These are phyloP conservation scores for Lamellibrachia luymesi DNA, from an alignment of 1,140 invertebrate genomes.

Conservation along the genomic window DNA sequence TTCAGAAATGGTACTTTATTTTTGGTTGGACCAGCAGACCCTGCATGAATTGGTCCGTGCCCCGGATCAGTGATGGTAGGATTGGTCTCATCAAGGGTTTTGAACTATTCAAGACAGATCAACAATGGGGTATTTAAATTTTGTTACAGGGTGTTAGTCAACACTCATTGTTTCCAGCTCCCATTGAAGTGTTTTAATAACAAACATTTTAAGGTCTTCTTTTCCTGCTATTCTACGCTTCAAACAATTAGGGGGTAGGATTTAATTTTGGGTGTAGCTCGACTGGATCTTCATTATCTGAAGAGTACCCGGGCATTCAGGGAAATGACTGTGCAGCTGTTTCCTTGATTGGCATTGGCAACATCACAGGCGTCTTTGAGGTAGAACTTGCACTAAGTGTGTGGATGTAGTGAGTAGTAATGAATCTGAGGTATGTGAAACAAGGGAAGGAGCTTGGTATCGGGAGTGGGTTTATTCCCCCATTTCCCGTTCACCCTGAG, in stretches of 20 bases:
- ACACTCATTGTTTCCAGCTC: not conserved
- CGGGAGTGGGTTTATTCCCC: not conserved
- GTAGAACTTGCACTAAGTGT: not conserved
- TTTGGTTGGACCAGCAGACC: not conserved
- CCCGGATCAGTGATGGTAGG: no score
- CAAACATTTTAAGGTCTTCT: not conserved
- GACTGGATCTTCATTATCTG: not conserved
- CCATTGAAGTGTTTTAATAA: not conserved
- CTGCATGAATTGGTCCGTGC: not conserved
- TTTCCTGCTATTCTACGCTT: not conserved
- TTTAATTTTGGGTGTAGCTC: not conserved
- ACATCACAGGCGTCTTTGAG: not conserved
- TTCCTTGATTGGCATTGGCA: no score
- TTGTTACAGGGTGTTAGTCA: not conserved
- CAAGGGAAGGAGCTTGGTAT: not conserved
- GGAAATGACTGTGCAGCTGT: no score
- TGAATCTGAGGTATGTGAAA: no score
- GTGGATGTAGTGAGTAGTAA: no score
- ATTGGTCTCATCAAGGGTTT: no score
- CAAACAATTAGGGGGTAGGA: not conserved
- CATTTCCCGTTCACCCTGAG: not conserved
- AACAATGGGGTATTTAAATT: not conserved
- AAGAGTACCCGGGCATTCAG: no score
- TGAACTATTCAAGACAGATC: not conserved
- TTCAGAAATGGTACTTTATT: not conserved